Percentiles rank a stretch among this genome's conserved stretches.
Evolutionary conservation across 2,888 invertebrate species (phyloP).

Genomic region (Tubulanus polymorphus): DNA sequence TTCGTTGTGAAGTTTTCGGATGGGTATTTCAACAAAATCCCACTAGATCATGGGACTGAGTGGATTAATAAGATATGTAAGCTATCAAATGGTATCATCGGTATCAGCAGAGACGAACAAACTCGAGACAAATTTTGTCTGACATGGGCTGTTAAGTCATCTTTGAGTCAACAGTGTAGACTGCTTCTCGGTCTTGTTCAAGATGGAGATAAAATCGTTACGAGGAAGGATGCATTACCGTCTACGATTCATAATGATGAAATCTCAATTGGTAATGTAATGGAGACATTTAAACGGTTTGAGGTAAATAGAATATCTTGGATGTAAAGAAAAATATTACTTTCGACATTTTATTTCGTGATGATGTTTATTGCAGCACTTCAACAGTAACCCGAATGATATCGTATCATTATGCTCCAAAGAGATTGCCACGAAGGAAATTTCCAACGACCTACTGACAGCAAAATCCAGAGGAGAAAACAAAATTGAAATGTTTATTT

Average conservation of each 20-base stretch:
- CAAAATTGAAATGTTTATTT: background rate
- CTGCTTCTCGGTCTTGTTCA: background rate
- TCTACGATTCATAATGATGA: background rate
- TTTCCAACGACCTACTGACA: no score
- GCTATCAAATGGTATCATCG: conserved; percentile 12
- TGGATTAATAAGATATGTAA: conserved; percentile 17
- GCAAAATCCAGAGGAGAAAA: background rate
- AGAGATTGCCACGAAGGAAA: no score
- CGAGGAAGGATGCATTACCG: background rate
- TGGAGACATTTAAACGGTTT: background rate
- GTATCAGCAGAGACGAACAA: conserved; percentile 15
- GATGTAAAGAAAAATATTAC: no score
- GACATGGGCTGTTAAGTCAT: conserved; percentile 13
- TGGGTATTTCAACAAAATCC: conserved; percentile 16
- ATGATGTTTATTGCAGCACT: no score
- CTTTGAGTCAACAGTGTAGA: conserved; percentile 3
- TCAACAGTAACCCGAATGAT: no score
- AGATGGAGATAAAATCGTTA: background rate
- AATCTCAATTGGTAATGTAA: background rate
- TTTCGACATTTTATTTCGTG: no score
- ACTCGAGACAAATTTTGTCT: conserved; percentile 15
- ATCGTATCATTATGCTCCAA: no score
- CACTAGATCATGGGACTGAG: conserved; percentile 16
- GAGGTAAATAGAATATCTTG: background rate
- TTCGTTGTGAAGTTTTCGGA: background rate